A percentile compares a stretch with the other conserved stretches of the same genome.
Evolutionary conservation across 1,140 invertebrate genomes (phyloP).

Genomic region (Ceratoteleas bidentatus): DNA sequence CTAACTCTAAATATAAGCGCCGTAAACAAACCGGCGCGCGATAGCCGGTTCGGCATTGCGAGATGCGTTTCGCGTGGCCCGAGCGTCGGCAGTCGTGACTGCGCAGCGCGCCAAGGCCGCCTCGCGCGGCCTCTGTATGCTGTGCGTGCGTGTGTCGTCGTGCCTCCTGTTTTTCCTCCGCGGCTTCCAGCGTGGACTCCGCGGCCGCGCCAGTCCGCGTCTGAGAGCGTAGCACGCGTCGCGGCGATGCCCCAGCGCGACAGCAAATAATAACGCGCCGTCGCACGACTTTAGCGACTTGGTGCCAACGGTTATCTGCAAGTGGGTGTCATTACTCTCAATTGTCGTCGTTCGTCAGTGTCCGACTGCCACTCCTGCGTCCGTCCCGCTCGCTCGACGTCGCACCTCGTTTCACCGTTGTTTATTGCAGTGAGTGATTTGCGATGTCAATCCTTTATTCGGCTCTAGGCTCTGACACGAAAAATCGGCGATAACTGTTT

Average conservation of each 20-base stretch:
- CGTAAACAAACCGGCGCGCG: too few species aligned
- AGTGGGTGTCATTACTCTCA: conserved; percentile 36
- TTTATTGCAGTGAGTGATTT: conserved; percentile 10
- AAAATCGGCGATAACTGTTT: too few species aligned
- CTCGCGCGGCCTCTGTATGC: conserved; percentile 1
- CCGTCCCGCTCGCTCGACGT: conserved; percentile 8
- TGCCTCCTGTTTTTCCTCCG: conserved; percentile 47
- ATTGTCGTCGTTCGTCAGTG: conserved; percentile 15
- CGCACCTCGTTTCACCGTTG: not conserved
- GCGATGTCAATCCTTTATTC: too few species aligned
- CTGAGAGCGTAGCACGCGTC: conserved; percentile 45
- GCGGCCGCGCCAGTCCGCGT: conserved; percentile 29
- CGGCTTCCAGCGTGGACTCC: conserved; percentile 16
- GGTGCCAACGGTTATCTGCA: conserved; percentile 34
- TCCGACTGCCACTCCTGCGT: conserved; percentile 39
- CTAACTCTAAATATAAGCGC: too few species aligned
- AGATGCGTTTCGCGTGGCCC: conserved; percentile 31
- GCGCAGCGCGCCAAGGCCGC: conserved; percentile 55
- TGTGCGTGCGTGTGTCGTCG: conserved; percentile 27
- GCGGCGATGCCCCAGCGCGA: conserved; percentile 16
- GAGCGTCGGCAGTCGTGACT: conserved; percentile 34
- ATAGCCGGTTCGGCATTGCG: conserved; percentile 20
- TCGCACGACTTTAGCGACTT: conserved; percentile 25
- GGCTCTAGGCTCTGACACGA: too few species aligned
- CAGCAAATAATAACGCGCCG: conserved; percentile 25